Conservation (phyloP, 2,797 vertebrate genomes). For the Chaenodraco wilsoni region DNA sequence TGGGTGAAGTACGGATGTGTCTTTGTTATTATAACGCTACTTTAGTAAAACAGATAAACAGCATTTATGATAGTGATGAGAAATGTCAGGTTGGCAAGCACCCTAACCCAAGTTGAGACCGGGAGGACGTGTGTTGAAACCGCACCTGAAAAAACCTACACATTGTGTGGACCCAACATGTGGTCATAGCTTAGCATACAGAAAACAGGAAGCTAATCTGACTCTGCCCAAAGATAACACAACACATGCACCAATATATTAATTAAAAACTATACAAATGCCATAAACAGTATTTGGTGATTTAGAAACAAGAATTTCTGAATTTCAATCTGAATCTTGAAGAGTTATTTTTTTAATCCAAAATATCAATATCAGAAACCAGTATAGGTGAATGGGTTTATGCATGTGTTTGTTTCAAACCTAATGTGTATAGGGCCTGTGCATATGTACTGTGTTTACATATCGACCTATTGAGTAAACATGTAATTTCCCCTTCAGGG, state of each 20-base stretch:
- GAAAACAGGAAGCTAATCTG: neutral
- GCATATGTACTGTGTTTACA: too few relatives aligned
- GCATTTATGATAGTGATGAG: neutral
- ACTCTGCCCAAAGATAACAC: neutral
- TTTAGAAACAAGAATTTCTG: neutral
- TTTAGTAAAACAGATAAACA: neutral
- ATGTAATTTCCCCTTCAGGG: too few relatives aligned
- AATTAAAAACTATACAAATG: neutral
- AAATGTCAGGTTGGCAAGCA: neutral
- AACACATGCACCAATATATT: neutral
- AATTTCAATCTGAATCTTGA: too few relatives aligned
- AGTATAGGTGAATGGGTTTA: neutral
- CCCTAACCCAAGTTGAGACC: too few relatives aligned
- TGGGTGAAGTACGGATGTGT: slow-evolving; percentile 82
- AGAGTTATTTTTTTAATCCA: too few relatives aligned
- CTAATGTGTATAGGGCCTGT: too few relatives aligned
- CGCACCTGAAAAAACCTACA: too few relatives aligned
- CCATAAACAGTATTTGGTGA: neutral
- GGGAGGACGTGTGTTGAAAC: too few relatives aligned
- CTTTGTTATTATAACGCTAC: slow-evolving; percentile 3
- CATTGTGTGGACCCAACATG: neutral
- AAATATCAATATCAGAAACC: neutral
- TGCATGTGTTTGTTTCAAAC: too few relatives aligned
- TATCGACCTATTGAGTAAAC: too few relatives aligned
- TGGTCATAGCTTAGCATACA: neutral